Conservation (phyloP, 2,797 vertebrate species). For the Potorous gilbertii region DNA sequence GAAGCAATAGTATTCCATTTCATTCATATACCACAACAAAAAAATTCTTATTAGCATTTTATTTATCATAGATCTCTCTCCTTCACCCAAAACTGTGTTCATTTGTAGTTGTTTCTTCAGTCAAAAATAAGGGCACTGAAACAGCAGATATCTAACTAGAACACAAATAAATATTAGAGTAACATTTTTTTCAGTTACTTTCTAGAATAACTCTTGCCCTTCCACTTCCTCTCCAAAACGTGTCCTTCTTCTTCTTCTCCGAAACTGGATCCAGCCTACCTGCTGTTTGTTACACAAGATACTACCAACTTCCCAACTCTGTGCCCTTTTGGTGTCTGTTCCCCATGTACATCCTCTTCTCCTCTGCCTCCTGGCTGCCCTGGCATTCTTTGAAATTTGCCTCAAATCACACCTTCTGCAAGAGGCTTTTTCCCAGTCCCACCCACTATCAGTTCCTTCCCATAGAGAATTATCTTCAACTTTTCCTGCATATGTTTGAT, state of each 20-base stretch:
- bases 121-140: too few relatives aligned
- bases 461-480: neutral
- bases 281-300: neutral
- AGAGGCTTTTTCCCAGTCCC: neutral
- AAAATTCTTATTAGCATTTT: neutral
- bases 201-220: neutral
- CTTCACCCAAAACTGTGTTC: neutral
- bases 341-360: neutral
- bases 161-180: neutral
- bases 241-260: neutral
- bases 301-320: neutral
- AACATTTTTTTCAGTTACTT: neutral
- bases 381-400: neutral
- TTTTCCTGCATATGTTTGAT: neutral
- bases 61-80: neutral
- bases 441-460: neutral
- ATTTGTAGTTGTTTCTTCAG: neutral
- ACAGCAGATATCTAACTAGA: neutral
- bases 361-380: neutral
- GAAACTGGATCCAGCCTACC: neutral
- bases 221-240: neutral
- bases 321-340: neutral
- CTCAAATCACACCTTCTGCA: neutral
- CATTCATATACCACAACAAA: neutral
- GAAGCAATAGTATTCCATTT: too few relatives aligned